Evolutionary conservation across 1,140 invertebrate species (phyloP).

Genomic region (Schlechtendalia chinensis): DNA sequence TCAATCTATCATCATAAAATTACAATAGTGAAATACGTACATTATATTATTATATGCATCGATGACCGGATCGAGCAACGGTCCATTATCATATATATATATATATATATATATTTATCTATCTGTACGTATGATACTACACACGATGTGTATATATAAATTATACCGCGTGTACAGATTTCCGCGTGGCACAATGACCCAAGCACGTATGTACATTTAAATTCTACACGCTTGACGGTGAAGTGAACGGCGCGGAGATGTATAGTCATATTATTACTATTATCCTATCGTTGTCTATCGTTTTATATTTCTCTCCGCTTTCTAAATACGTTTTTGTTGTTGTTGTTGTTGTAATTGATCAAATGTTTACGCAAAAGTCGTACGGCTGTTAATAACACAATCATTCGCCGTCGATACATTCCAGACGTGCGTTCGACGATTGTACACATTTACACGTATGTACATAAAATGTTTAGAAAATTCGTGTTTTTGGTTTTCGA

Average conservation of each 20-base stretch:
- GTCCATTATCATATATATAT: neutral
- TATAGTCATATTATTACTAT: neutral
- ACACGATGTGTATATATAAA: neutral
- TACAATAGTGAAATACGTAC: constrained; percentile 4
- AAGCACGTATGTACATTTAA: neutral
- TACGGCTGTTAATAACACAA: too few species aligned
- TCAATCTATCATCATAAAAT: neutral
- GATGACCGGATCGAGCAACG: neutral
- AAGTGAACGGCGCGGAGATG: neutral
- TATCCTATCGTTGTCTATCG: neutral
- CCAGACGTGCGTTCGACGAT: too few species aligned
- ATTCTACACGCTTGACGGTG: neutral
- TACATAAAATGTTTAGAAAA: too few species aligned
- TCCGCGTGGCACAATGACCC: neutral
- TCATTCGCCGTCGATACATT: too few species aligned
- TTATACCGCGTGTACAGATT: neutral
- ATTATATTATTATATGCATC: constrained; percentile 7
- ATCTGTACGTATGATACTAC: too few species aligned
- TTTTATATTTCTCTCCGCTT: too few species aligned
- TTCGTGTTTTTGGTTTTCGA: too few species aligned
- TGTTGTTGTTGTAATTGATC: too few species aligned
- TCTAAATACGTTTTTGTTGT: too few species aligned
- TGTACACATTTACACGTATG: too few species aligned
- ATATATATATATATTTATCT: too few species aligned
- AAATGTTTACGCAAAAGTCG: too few species aligned